Conservation (phyloP, 2,888 invertebrate genomes). For the Spisula solida region DNA sequence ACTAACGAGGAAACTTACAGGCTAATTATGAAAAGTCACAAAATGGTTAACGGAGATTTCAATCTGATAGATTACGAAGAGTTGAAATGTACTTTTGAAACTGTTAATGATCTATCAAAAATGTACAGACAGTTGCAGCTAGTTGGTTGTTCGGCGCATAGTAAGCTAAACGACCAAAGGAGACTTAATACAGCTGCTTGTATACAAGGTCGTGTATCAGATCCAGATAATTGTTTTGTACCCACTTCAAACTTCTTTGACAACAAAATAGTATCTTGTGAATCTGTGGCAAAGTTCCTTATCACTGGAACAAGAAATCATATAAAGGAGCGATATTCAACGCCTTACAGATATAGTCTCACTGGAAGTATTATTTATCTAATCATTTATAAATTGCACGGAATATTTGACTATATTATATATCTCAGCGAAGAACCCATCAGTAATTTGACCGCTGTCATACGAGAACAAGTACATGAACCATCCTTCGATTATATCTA, state of each 20-base stretch:
- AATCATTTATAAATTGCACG: neutral
- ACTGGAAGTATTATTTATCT: constrained; percentile 33
- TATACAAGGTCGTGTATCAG: constrained; percentile 23
- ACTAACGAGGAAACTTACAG: neutral
- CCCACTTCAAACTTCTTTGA: constrained; percentile 7
- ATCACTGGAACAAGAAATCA: constrained; percentile 7
- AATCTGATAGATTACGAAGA: constrained; percentile 36
- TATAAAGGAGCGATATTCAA: neutral
- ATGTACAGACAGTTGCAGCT: constrained; percentile 28
- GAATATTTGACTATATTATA: constrained; percentile 17
- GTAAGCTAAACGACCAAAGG: constrained; percentile 9
- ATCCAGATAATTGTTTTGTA: constrained; percentile 20
- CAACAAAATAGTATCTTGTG: constrained; percentile 6
- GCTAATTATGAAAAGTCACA: neutral
- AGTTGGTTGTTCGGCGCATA: neutral
- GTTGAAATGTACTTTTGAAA: neutral
- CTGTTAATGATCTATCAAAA: constrained; percentile 23
- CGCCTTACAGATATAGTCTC: constrained; percentile 19
- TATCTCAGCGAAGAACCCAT: constrained; percentile 30
- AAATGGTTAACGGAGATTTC: constrained; percentile 1
- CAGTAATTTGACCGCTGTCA: neutral
- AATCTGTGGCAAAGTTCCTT: constrained; percentile 9
- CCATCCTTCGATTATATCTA: constrained; percentile 5
- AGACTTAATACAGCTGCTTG: constrained; percentile 15
- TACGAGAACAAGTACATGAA: neutral